Evolutionary conservation across 2,113 vertebrate genomes (phyloP).

Genomic region (Rhinogobius similis): DNA sequence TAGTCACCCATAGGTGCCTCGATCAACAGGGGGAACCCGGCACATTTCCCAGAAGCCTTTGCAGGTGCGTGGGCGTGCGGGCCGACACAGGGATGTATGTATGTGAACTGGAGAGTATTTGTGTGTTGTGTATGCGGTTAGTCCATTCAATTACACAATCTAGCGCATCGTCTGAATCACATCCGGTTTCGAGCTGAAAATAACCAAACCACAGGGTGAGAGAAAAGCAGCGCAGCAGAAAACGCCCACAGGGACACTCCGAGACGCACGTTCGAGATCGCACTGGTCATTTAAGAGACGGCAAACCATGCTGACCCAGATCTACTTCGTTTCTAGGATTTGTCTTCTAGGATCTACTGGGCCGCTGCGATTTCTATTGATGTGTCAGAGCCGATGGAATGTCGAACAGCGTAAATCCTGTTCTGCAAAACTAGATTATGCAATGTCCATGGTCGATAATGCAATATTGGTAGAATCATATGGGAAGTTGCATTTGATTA

Average conservation of each 20-base stretch:
- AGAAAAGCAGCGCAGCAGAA: constrained; percentile 71
- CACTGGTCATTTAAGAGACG: constrained; percentile 37
- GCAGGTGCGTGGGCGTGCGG: constrained; percentile 11
- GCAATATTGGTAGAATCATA: not conserved
- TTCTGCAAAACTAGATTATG: not conserved
- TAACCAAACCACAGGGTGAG: constrained; percentile 74
- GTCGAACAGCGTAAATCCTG: not conserved
- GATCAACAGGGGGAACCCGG: constrained; percentile 53
- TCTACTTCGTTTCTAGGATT: not conserved
- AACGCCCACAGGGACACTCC: constrained; percentile 49
- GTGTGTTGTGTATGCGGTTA: constrained; percentile 38
- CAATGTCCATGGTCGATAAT: not conserved
- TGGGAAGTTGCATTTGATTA: too few relatives aligned
- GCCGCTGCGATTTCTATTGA: not conserved
- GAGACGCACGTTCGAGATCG: constrained; percentile 13
- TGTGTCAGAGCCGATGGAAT: not conserved
- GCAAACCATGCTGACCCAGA: constrained; percentile 26
- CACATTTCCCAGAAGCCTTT: constrained; percentile 58
- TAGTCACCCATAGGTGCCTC: constrained; percentile 50
- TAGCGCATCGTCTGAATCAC: constrained; percentile 72
- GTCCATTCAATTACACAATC: constrained; percentile 72
- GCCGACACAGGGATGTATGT: constrained; percentile 12
- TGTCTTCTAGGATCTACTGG: too few relatives aligned
- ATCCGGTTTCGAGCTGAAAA: constrained; percentile 74
- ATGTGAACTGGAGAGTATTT: constrained; percentile 19